Base-by-base conservation (phyloP, 2,888 invertebrate species). In the Bombylius discolor region DNA sequence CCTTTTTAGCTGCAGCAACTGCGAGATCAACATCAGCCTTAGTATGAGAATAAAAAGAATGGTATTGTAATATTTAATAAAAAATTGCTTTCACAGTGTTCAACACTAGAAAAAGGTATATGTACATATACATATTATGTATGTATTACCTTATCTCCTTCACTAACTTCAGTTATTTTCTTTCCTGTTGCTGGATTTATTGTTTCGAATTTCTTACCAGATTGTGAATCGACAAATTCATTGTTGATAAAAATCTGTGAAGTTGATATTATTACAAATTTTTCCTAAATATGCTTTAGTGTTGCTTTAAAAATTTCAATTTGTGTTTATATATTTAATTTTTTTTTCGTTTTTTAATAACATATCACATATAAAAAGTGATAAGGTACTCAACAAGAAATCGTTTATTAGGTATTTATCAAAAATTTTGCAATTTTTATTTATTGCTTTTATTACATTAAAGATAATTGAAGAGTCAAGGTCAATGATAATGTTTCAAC, bases 121-220 rank as follows among this genome's bases (percentile, higher is more conserved):
- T n/a, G n/a, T n/a, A 23, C 23, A 23, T 23, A 3, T 23, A 23
- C 23, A 23, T 23, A 23, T 23, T 23, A 23, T 23, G 23, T 23
- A 23, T 23, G 23, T 23, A 23, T 69, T 76, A 87, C 89, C 81
- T 89, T 87, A 70, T 88, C 88, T 56, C 83, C 95, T 76, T 92
- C 93, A 53, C 89, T 81, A 50, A 95, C 82, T 65, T 89, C 78
- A 12, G 76, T 72, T 64, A 95, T 89, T 63, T 83, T 81, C 64
- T 82, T 76, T 59, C 84, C 90, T 64, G 83, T 89, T 32, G 85
- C 77, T 51, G 96, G 95, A 72, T 96, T 94, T 64, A 88, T 70
- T 5, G 89, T 88, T 32, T 85, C 76, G 74, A 95, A 98, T 4
- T 84, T 91, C 72, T 91, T 92, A 54, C 89, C 88, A 68, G 86